These are phyloP conservation scores for Podabrus alpinus DNA, from an alignment of 2,888 invertebrate species.

Conservation along the genomic window DNA sequence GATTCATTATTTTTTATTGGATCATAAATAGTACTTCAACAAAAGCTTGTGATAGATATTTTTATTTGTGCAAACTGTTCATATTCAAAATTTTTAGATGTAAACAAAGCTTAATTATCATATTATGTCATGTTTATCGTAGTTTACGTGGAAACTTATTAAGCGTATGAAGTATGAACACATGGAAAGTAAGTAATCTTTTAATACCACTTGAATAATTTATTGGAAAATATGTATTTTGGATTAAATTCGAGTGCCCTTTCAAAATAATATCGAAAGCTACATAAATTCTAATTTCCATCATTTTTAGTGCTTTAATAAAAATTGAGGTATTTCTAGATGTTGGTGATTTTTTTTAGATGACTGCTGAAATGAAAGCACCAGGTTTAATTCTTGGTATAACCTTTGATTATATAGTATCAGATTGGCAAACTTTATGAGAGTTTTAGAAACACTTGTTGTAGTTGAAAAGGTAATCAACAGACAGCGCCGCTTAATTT, in stretches of 20 bases:
- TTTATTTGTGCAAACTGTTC: not conserved
- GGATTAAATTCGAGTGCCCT: not conserved
- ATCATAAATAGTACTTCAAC: not conserved
- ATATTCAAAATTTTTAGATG: not conserved
- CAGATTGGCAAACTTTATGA: no score
- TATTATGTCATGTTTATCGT: not conserved
- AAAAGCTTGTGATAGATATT: not conserved
- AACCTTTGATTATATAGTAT: no score
- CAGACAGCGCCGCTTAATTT: no score
- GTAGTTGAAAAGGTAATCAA: no score
- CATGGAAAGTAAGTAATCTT: not conserved
- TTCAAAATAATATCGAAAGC: not conserved
- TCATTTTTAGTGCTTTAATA: not conserved
- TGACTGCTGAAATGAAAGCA: no score
- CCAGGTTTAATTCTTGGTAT: no score
- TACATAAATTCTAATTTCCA: not conserved
- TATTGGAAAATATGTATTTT: not conserved
- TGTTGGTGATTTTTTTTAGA: no score
- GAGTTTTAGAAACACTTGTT: no score
- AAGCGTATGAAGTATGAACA: not conserved
- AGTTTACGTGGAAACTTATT: not conserved
- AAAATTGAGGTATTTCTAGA: no score
- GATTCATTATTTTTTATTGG: constrained; percentile 1
- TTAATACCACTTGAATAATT: not conserved
- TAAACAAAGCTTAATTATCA: not conserved